A percentile compares a stretch with the other conserved stretches of the same genome.
phyloP scores from a whole-genome alignment of 2,113 vertebrate genomes.

The Physeter macrocephalus region DNA sequence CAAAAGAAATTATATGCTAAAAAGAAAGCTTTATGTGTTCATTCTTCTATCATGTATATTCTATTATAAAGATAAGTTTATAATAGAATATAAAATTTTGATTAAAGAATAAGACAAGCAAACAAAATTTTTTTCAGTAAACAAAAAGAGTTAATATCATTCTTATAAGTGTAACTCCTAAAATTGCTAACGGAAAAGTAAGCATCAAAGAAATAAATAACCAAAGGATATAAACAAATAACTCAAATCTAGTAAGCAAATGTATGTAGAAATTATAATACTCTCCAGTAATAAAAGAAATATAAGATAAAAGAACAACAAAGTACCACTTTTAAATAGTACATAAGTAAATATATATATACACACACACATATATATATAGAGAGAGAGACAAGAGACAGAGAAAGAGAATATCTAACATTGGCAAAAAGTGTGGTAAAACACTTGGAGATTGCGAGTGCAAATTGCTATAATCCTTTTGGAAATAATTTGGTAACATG shows the following conservation, averaged over 20 bases:
- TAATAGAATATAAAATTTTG: not conserved
- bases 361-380: fast-evolving
- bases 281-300: not conserved
- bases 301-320: not conserved
- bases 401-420: not conserved
- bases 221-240: not conserved
- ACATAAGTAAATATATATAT: not conserved
- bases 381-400: not conserved
- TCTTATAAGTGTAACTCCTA: not conserved
- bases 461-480: not conserved
- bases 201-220: not conserved
- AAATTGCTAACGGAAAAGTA: slow-evolving; percentile 14
- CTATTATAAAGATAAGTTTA: slow-evolving; percentile 4
- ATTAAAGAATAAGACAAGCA: not conserved
- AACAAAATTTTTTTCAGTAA: not conserved
- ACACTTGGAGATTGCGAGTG: not conserved
- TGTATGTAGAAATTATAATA: not conserved
- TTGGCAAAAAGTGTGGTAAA: not conserved
- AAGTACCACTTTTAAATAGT: not conserved
- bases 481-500: not conserved
- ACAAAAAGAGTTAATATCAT: not conserved
- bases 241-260: not conserved
- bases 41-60: not conserved
- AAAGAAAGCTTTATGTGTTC: slow-evolving; percentile 10
- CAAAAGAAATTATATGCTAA: not conserved